Evolutionary conservation across 2,797 vertebrate genomes (phyloP).

Genomic region (Moxostoma hubbsi): DNA sequence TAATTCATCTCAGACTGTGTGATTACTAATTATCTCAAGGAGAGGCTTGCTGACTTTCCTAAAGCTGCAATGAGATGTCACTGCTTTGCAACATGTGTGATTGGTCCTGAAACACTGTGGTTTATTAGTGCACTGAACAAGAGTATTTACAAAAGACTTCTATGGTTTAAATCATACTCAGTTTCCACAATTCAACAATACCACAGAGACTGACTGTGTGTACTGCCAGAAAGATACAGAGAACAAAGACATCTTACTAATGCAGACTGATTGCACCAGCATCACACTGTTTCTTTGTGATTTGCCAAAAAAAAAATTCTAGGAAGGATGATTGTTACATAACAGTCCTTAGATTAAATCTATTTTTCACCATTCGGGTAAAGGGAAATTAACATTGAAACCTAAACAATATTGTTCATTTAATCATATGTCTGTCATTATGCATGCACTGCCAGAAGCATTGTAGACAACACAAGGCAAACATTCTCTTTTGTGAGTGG

Average conservation of each 20-base stretch:
- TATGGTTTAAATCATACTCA: not conserved
- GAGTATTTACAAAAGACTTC: too few species aligned
- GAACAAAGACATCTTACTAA: not conserved
- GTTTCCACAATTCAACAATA: not conserved
- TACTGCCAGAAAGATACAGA: not conserved
- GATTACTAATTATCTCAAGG: slow-evolving; percentile 28
- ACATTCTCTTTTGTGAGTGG: slow-evolving; percentile 24
- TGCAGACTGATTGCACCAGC: not conserved
- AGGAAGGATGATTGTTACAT: not conserved
- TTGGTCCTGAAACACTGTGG: slow-evolving; percentile 7
- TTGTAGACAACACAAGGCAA: slow-evolving; percentile 19
- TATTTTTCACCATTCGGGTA: too few species aligned
- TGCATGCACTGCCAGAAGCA: not conserved
- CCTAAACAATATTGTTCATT: not conserved
- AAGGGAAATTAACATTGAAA: not conserved
- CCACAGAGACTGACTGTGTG: not conserved
- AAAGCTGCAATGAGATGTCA: slow-evolving; percentile 28
- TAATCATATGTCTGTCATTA: not conserved
- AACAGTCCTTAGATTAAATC: not conserved
- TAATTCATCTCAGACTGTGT: slow-evolving; percentile 17
- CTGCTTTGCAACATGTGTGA: slow-evolving; percentile 12
- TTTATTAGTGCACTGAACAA: slow-evolving; percentile 18
- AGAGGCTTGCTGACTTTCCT: slow-evolving; percentile 45
- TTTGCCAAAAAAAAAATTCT: not conserved
- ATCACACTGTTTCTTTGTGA: not conserved